Evolutionary conservation across 2,113 vertebrate species (phyloP).

Genomic region (Paracanthobrama guichenoti): DNA sequence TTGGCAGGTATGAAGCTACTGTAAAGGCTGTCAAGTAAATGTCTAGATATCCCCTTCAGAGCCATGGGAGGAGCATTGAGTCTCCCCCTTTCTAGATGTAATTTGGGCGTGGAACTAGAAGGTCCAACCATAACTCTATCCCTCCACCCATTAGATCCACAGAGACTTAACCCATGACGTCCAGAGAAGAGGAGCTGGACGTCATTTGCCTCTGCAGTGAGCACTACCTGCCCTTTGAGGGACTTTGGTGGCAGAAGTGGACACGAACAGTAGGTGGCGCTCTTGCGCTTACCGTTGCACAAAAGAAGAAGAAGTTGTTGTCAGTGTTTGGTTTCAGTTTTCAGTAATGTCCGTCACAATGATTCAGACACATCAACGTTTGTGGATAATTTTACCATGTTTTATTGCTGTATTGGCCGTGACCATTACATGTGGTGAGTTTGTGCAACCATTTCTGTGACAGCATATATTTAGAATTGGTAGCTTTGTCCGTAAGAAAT

Average conservation of each 20-base stretch:
- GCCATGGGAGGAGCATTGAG: no score
- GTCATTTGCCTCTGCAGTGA: no score
- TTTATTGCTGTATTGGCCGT: background rate
- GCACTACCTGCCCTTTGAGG: no score
- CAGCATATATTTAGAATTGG: background rate
- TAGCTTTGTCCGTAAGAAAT: background rate
- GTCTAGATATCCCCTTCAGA: no score
- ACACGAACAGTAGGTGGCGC: slow-evolving; percentile 2
- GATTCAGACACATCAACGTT: background rate
- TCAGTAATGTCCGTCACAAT: background rate
- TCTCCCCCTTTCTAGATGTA: no score
- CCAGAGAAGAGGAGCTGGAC: no score
- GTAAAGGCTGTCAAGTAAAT: background rate
- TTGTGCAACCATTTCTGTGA: background rate
- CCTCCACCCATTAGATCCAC: no score
- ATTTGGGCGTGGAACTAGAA: no score
- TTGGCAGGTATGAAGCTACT: background rate
- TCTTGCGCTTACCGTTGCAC: background rate
- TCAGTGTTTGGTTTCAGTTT: background rate
- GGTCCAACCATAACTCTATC: no score
- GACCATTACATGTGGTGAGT: slow-evolving; percentile 13
- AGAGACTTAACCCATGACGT: no score
- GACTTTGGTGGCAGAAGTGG: no score
- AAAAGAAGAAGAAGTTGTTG: slow-evolving; percentile 7
- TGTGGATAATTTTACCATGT: slow-evolving; percentile 4